These are phyloP conservation scores for Phaetusa simplex DNA, from an alignment of 2,113 vertebrate species.

Conservation along the genomic window DNA sequence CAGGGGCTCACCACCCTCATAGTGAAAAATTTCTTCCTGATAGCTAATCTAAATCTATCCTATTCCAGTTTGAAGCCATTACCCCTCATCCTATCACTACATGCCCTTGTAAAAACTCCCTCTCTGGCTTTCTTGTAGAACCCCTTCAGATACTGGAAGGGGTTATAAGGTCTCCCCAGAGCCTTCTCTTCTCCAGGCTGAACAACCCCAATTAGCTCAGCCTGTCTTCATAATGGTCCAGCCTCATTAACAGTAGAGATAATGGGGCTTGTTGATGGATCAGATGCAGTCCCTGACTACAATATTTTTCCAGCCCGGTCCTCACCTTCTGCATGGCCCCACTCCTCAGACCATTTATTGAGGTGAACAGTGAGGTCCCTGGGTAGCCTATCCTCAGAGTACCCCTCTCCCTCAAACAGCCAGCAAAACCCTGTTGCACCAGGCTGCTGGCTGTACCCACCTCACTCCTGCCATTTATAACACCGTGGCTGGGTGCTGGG, in stretches of 20 bases:
- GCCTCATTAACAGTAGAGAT: not conserved
- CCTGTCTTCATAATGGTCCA: not conserved
- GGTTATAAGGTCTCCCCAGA: not conserved
- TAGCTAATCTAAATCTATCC: not conserved
- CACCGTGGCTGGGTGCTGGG: not conserved
- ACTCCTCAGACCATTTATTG: not conserved
- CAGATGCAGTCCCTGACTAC: not conserved
- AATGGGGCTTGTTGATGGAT: not conserved
- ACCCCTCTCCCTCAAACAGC: accelerated
- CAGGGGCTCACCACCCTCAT: not conserved
- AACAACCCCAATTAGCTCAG: not conserved
- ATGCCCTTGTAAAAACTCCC: not conserved
- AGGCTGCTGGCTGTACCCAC: not conserved
- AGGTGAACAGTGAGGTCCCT: not conserved
- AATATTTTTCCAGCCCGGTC: not conserved
- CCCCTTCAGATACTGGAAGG: not conserved
- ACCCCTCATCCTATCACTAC: not conserved
- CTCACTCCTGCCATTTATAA: not conserved
- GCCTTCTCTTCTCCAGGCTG: not conserved
- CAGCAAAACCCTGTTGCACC: not conserved
- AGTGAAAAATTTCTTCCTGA: not conserved
- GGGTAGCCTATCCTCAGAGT: not conserved
- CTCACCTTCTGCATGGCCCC: not conserved
- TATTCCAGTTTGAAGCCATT: not conserved
- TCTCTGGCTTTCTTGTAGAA: not conserved